A percentile compares a stretch with the other conserved stretches of the same genome.
phyloP scores from a whole-genome alignment of 1,140 invertebrate species.

The Chlorops oryzae region DNA sequence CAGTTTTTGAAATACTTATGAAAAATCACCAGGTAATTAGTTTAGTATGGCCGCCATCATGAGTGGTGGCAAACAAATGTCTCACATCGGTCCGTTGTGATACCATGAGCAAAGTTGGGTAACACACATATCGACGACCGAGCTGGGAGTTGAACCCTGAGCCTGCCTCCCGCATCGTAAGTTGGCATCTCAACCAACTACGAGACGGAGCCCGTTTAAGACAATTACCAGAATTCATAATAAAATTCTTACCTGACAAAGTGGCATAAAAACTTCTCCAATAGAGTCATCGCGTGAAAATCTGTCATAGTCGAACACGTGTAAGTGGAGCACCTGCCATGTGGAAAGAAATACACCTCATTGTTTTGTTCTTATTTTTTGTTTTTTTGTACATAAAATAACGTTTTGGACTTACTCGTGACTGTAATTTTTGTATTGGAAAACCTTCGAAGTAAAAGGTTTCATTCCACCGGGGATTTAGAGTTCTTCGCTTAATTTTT shows the following conservation, averaged over 20 bases:
- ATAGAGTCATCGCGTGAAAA: slow-evolving; percentile 93
- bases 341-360: slow-evolving; percentile 19
- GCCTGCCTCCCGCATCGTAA: no score
- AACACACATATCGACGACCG: no score
- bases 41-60: no score
- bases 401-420: slow-evolving; percentile 54
- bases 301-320: slow-evolving; percentile 93
- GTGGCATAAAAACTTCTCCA: slow-evolving; percentile 89
- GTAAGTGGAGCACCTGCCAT: slow-evolving; percentile 79
- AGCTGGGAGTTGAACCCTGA: no score
- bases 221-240: not conserved
- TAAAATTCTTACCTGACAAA: slow-evolving; percentile 68
- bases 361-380: not conserved
- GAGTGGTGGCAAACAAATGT: no score
- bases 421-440: slow-evolving; percentile 87
- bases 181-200: no score
- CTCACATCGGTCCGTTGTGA: no score
- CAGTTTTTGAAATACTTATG: no score
- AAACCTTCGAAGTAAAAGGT: slow-evolving; percentile 97
- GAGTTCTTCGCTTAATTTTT: slow-evolving; percentile 89
- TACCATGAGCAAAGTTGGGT: no score
- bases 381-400: not conserved
- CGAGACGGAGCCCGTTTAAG: no score
- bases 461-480: slow-evolving; percentile 97
- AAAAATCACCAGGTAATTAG: no score